Conservation (phyloP, 2,113 vertebrate species). For the Oryctolagus cuniculus region mOryCun1.1 NC_091445.1:66936501-66937000, state of each 20-base stretch:
- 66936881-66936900: background rate
- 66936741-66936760: background rate
- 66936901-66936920: slow-evolving; percentile 37
- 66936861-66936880: background rate
- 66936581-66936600: slow-evolving; percentile 30
- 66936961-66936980: background rate
- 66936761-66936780: background rate
- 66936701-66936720: slow-evolving; percentile 21
- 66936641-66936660: slow-evolving; percentile 26
- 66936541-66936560: slow-evolving; percentile 26
- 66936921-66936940: background rate
- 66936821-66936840: background rate
- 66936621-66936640: slow-evolving; percentile 53
- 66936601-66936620: slow-evolving; percentile 30
- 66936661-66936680: background rate
- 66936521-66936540: background rate
- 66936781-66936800: background rate
- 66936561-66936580: slow-evolving; percentile 45
- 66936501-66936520: slow-evolving; percentile 16
- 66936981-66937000: background rate
- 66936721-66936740: background rate
- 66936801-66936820: background rate
- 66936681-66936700: background rate
- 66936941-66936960: background rate
- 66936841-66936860: background rate